Evolutionary conservation across 2,797 vertebrate genomes (phyloP).

Genomic region (Phylloscopus collybita): DNA sequence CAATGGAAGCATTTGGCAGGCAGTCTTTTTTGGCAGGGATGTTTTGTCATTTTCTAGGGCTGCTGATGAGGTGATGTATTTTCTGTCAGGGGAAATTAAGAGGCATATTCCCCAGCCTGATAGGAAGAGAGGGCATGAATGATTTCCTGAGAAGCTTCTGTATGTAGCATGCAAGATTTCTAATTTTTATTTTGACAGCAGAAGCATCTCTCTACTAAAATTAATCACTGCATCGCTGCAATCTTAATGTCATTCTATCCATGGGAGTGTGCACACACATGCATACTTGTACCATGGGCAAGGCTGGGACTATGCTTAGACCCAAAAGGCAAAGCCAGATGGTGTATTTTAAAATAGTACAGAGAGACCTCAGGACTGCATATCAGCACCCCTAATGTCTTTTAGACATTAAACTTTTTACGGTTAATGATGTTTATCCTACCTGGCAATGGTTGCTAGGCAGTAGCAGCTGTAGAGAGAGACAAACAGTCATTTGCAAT

Average conservation of each 20-base stretch:
- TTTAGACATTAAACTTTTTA: neutral
- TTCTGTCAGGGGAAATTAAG: conserved; percentile 66
- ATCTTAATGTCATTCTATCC: neutral
- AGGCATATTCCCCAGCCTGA: neutral
- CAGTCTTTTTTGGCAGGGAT: neutral
- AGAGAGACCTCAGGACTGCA: neutral
- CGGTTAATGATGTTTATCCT: conserved; percentile 44
- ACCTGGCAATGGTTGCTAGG: conserved; percentile 34
- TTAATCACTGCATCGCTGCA: neutral
- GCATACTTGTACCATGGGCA: neutral
- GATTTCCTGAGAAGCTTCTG: conserved; percentile 12
- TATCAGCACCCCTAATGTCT: neutral
- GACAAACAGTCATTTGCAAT: conserved; percentile 52
- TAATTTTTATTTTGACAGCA: neutral
- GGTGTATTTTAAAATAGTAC: neutral
- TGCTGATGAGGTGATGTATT: conserved; percentile 48
- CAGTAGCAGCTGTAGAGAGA: neutral
- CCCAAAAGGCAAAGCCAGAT: neutral
- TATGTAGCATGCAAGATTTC: neutral
- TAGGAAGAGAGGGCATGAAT: neutral
- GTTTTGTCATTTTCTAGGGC: conserved; percentile 54
- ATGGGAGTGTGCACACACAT: neutral
- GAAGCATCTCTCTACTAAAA: neutral
- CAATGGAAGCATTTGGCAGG: conserved; percentile 11
- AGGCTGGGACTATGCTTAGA: neutral